Conservation (phyloP, 2,113 vertebrate genomes). For the Charina bottae region DNA sequence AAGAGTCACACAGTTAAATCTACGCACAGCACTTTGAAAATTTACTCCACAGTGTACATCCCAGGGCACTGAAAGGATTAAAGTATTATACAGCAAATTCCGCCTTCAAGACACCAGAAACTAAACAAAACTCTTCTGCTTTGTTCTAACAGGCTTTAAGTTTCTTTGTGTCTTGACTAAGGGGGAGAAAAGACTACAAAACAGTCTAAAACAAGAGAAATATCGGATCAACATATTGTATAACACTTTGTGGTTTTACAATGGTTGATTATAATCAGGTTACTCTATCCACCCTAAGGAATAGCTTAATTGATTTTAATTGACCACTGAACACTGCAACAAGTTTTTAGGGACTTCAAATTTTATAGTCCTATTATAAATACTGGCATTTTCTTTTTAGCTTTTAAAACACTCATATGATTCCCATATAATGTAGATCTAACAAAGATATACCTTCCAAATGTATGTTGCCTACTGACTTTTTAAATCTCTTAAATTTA, state of each 20-base stretch:
- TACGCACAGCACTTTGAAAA: constrained; percentile 69
- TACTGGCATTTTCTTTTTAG: neutral
- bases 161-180: constrained; percentile 53
- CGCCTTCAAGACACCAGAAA: constrained; percentile 60
- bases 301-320: constrained; percentile 22
- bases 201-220: constrained; percentile 43
- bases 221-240: constrained; percentile 31
- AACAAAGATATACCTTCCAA: constrained; percentile 15
- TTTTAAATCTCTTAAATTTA: neutral
- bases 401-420: constrained; percentile 22
- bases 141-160: constrained; percentile 54
- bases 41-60: constrained; percentile 71
- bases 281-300: neutral
- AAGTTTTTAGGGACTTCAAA: neutral
- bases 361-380: neutral
- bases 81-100: constrained; percentile 74
- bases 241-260: constrained; percentile 19
- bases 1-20: constrained; percentile 71
- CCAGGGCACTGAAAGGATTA: constrained; percentile 74
- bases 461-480: constrained; percentile 25
- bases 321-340: neutral
- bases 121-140: constrained; percentile 63
- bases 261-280: constrained; percentile 18
- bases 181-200: constrained; percentile 45
- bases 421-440: neutral